Evolutionary conservation across 23 tunicate species (phyloP), one percentile per base, ranked within the genome.

Genomic region (Halocynthia aurantium): DNA sequence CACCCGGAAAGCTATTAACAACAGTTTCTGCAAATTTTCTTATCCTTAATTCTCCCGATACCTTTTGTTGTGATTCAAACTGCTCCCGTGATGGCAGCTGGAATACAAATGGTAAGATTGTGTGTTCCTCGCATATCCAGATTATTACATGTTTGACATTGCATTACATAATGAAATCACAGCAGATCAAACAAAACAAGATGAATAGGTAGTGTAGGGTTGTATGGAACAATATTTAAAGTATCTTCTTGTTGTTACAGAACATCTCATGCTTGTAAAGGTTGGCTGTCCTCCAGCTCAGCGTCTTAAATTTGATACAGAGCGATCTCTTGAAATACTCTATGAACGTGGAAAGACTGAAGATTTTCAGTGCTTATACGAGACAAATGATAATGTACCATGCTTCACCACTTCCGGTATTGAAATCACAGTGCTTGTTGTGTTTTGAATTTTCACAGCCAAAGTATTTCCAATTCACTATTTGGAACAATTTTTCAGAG

Each of bases 241-340:
- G 44, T 31, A 31, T 21, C 22, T 18, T 2, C 15, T 31, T 13
- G 66, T 52, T 18, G 52, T 67, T 55, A 7, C 74, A 84, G 87
- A 64, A 50, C 31, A 77, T 52, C 22, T 54, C 56, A 50, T 84
- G 51, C 17, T 76, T 67, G 80, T 89, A 7, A 76, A 84, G 70
- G 96, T 84, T 52, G 96, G 96, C 13, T 89, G 96, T 44, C 96
- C 96, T 8, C 96, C 96, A 75, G 96, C 81, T 19, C 56, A 70
- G 73, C 67, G 89, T 8, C 68, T 89, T n/a, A 52, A 54, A 73
- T 89, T 89, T 75, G 96, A 89, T 53, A 20, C 53, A 7, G 67
- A 82, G 11, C 79, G 82, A 10, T 81, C 92, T 5, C 10, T 75
- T 12, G 77, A 76, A 66, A 81, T 81, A 7, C 61, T 86, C 13